Evolutionary conservation across 1,140 invertebrate genomes (phyloP).

Genomic region (Ganaspis sp.): DNA sequence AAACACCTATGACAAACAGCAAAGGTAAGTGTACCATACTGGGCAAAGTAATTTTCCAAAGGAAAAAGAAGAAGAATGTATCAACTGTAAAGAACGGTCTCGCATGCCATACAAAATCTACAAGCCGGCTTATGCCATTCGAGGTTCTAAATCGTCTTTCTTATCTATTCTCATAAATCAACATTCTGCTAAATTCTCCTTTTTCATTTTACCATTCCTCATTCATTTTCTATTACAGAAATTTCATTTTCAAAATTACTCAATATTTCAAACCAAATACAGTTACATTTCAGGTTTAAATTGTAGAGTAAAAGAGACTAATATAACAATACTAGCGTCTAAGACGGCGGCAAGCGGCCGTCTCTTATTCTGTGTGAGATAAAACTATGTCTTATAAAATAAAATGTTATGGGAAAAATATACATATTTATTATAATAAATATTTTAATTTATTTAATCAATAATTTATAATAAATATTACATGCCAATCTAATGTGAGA

Average conservation of each 20-base stretch:
- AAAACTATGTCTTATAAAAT: no score
- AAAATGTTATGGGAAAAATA: no score
- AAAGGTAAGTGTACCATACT: slow-evolving; percentile 6
- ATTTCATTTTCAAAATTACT: no score
- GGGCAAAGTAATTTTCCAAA: slow-evolving; percentile 13
- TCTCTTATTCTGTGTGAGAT: no score
- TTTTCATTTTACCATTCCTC: neutral
- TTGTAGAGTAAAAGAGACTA: neutral
- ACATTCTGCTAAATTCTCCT: neutral
- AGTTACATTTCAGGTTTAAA: neutral
- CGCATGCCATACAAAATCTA: slow-evolving; percentile 13
- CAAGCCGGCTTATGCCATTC: slow-evolving; percentile 10
- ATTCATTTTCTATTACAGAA: neutral
- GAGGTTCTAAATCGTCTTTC: slow-evolving; percentile 17
- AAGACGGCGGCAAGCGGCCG: no score
- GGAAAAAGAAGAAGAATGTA: slow-evolving; percentile 23
- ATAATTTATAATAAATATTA: no score
- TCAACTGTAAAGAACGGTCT: slow-evolving; percentile 22
- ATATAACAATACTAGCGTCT: no score
- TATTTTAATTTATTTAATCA: no score
- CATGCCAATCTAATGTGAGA: no score
- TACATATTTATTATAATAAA: no score
- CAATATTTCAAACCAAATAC: neutral
- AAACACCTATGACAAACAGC: neutral
- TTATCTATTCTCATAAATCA: slow-evolving; percentile 25